Evolutionary conservation across 2,888 invertebrate species (phyloP).

Genomic region (Bedellia somnulentella): DNA sequence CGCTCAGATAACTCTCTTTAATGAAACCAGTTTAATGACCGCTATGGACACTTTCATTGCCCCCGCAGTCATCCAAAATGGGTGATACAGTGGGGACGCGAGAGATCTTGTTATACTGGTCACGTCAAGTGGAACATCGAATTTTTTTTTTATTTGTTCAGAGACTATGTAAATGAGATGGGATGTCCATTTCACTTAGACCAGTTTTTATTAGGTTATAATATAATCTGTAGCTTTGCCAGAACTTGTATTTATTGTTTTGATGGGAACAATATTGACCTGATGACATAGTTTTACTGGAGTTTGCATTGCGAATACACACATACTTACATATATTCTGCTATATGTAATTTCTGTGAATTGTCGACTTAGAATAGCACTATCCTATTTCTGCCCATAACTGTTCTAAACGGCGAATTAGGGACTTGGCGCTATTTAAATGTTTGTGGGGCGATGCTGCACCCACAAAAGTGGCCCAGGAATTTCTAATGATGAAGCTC

Average conservation of each 20-base stretch:
- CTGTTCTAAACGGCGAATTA: no score
- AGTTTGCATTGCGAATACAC: no score
- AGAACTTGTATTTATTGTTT: not conserved
- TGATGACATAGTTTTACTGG: no score
- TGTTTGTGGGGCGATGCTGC: no score
- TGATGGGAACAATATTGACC: not conserved
- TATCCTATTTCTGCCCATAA: no score
- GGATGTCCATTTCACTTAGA: constrained; percentile 4
- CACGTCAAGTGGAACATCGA: not conserved
- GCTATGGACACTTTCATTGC: not conserved
- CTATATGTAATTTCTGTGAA: no score
- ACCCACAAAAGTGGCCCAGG: no score
- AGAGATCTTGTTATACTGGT: not conserved
- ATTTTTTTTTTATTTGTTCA: constrained; percentile 1
- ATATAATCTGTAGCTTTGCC: not conserved
- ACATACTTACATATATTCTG: no score
- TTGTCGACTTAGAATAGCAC: no score
- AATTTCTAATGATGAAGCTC: no score
- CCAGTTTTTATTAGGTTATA: constrained; percentile 3
- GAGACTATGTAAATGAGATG: not conserved
- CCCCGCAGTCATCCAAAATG: not conserved
- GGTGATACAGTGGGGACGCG: not conserved
- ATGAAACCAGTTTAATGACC: constrained; percentile 8
- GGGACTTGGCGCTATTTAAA: no score
- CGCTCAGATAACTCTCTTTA: constrained; percentile 19